phyloP scores from a whole-genome alignment of 2,888 invertebrate genomes.

The Ormia ochracea region DNA sequence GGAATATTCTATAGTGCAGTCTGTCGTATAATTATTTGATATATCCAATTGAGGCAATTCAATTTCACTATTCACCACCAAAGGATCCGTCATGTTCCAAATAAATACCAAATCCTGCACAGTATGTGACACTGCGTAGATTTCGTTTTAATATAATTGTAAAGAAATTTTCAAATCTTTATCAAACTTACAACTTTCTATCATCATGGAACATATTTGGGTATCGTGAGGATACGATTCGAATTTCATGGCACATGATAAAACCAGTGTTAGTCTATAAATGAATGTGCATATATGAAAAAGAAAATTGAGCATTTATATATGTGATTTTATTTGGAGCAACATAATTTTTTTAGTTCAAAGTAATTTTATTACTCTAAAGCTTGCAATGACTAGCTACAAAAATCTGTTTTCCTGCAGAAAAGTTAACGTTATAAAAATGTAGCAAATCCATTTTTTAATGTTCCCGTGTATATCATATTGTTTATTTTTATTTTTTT shows the following conservation, averaged over 20 bases:
- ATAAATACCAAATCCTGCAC: conserved; percentile 95
- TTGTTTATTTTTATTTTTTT: too few relatives aligned
- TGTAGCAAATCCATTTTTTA: too few relatives aligned
- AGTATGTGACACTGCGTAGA: conserved; percentile 89
- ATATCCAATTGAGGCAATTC: conserved; percentile 91
- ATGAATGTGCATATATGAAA: conserved; percentile 62
- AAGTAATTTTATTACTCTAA: too few relatives aligned
- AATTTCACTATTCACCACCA: conserved; percentile 92
- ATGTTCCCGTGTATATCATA: too few relatives aligned
- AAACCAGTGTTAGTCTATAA: conserved; percentile 90
- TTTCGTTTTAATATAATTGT: neutral
- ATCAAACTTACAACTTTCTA: conserved; percentile 90
- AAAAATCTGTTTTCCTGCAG: too few relatives aligned
- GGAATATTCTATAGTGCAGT: conserved; percentile 94
- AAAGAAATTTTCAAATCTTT: neutral
- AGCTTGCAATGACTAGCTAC: too few relatives aligned
- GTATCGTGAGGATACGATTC: conserved; percentile 96
- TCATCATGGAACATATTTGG: conserved; percentile 95
- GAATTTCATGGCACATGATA: conserved; percentile 96
- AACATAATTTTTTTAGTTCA: too few relatives aligned
- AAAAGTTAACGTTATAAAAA: too few relatives aligned
- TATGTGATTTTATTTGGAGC: too few relatives aligned
- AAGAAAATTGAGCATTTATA: neutral
- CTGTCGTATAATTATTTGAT: conserved; percentile 91
- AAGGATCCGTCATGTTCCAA: conserved; percentile 93